Percentiles rank a stretch among this genome's conserved stretches.
Evolutionary conservation across 2,888 invertebrate species (phyloP).

Genomic region (Zygogramma bicolorata): DNA sequence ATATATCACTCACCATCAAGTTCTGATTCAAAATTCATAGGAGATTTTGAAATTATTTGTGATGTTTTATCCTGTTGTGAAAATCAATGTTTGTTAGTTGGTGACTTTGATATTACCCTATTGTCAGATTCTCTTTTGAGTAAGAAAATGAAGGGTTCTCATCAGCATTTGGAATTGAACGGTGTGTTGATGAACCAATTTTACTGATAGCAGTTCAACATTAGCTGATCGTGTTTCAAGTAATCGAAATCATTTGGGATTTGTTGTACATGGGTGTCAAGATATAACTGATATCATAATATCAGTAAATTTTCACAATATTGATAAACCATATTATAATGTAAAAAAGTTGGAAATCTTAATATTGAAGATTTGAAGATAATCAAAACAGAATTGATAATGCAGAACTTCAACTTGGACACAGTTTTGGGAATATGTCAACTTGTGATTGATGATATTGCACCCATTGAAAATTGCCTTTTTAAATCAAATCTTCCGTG

Average conservation of each 20-base stretch:
- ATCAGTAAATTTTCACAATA: constrained; percentile 15
- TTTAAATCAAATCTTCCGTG: too few species aligned
- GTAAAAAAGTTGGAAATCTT: constrained; percentile 17
- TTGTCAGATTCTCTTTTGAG: constrained; percentile 19
- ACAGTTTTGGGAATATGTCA: constrained; percentile 14
- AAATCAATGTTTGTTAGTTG: constrained; percentile 15
- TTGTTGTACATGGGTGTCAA: constrained; percentile 18
- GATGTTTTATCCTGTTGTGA: neutral
- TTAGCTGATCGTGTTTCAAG: constrained; percentile 6
- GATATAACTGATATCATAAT: constrained; percentile 17
- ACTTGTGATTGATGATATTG: too few species aligned
- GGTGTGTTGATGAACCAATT: constrained; percentile 15
- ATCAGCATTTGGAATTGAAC: constrained; percentile 21
- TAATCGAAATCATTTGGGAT: constrained; percentile 14
- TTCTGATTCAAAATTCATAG: constrained; percentile 12
- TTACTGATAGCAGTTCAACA: too few species aligned
- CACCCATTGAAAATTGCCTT: too few species aligned
- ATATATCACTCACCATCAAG: neutral
- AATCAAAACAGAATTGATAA: too few species aligned
- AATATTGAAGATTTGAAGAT: constrained; percentile 19
- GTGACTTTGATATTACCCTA: constrained; percentile 14
- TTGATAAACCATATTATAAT: constrained; percentile 20
- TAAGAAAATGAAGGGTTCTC: constrained; percentile 19
- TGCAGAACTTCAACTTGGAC: too few species aligned
- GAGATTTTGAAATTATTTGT: too few species aligned